These are phyloP conservation scores for Epinephelus lanceolatus DNA, from an alignment of 2,113 vertebrate genomes.

Conservation along the genomic window DNA sequence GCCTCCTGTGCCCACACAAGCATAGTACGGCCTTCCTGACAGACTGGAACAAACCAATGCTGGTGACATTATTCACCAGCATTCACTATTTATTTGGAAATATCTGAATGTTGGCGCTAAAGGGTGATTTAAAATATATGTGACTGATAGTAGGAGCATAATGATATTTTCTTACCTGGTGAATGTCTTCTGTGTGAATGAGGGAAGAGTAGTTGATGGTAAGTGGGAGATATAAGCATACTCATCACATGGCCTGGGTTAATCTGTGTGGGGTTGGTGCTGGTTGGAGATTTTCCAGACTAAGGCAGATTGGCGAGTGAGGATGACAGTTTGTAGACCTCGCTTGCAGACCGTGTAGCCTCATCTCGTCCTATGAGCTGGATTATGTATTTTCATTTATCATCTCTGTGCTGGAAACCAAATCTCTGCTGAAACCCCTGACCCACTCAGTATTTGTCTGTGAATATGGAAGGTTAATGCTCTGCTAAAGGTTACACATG, in stretches of 20 bases:
- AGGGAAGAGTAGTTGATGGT: not conserved
- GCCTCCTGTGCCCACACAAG: slow-evolving; percentile 12
- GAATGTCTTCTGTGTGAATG: not conserved
- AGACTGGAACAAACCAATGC: not conserved
- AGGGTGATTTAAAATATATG: not conserved
- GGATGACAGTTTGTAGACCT: slow-evolving; percentile 31
- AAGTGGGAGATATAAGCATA: not conserved
- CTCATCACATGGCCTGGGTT: slow-evolving; percentile 40
- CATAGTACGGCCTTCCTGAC: not conserved
- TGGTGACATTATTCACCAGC: not conserved
- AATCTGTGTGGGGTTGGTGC: slow-evolving; percentile 51
- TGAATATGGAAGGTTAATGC: not conserved
- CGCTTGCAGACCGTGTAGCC: slow-evolving; percentile 1
- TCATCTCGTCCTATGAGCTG: slow-evolving; percentile 48
- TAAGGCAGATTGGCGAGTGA: slow-evolving; percentile 49
- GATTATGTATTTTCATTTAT: slow-evolving; percentile 70
- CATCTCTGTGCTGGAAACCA: slow-evolving; percentile 27
- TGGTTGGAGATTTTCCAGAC: slow-evolving; percentile 48
- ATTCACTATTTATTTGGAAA: not conserved
- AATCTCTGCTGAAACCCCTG: slow-evolving; percentile 34
- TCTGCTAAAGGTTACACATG: not conserved
- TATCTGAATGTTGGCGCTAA: not conserved
- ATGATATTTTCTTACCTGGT: not conserved
- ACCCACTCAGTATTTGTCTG: not conserved
- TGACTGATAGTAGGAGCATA: not conserved